Conservation (phyloP, 2,888 invertebrate genomes). For the Dioctria rufipes region DNA sequence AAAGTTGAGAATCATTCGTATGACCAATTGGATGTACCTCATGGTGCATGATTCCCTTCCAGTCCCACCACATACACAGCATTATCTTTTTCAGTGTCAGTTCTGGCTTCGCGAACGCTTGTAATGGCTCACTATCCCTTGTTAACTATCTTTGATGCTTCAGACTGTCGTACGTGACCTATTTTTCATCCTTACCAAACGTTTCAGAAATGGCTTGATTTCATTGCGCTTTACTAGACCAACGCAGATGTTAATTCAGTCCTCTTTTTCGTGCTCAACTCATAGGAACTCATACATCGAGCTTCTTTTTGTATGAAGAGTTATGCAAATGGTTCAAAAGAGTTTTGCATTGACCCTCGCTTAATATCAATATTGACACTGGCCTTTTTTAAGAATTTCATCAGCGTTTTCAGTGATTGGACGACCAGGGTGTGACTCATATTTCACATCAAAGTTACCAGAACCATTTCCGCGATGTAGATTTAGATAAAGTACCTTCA, state of each 20-base stretch:
- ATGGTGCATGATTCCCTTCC: constrained; percentile 13
- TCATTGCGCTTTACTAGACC: constrained; percentile 58
- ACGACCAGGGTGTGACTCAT: constrained; percentile 7
- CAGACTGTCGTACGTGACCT: constrained; percentile 22
- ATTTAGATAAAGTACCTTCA: too few species aligned
- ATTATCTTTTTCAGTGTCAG: constrained; percentile 53
- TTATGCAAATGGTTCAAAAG: neutral
- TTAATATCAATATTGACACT: neutral
- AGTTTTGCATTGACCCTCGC: neutral
- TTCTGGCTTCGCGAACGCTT: constrained; percentile 58
- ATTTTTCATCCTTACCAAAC: constrained; percentile 60
- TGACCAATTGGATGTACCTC: constrained; percentile 20
- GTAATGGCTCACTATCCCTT: constrained; percentile 54
- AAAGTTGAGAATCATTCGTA: constrained; percentile 48
- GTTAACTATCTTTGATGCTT: constrained; percentile 55
- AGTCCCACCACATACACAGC: constrained; percentile 34
- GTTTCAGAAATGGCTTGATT: constrained; percentile 59
- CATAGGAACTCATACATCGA: constrained; percentile 26
- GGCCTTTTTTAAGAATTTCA: too few species aligned
- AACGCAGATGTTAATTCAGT: constrained; percentile 55
- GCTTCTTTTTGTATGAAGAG: neutral
- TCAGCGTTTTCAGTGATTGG: neutral
- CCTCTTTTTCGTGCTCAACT: neutral
- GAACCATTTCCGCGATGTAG: neutral
- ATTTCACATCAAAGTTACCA: neutral